Evolutionary conservation across 2,113 vertebrate genomes (phyloP).

Genomic region (Aix galericulata): DNA sequence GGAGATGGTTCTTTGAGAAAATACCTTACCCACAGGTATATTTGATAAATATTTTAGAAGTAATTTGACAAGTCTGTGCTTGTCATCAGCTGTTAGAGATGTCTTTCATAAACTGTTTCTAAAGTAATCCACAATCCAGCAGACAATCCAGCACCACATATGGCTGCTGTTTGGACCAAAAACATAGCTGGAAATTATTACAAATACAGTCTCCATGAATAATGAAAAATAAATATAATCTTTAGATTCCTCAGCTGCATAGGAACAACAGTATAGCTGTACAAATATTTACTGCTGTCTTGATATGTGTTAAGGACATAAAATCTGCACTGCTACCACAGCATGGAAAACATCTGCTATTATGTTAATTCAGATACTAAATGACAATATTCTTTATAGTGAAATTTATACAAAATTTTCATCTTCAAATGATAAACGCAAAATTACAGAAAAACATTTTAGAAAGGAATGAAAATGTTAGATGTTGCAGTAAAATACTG

Average conservation of each 20-base stretch:
- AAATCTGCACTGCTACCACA: slow-evolving; percentile 18
- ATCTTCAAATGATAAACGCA: not conserved
- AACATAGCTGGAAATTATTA: not conserved
- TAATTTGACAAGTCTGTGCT: not conserved
- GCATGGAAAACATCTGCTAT: slow-evolving; percentile 15
- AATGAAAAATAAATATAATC: slow-evolving; percentile 21
- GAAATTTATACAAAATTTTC: not conserved
- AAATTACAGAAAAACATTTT: not conserved
- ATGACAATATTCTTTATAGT: not conserved
- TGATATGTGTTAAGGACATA: slow-evolving; percentile 14
- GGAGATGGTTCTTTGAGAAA: not conserved
- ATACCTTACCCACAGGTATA: not conserved
- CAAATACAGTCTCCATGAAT: not conserved
- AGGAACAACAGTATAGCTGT: not conserved
- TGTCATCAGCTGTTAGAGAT: not conserved
- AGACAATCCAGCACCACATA: not conserved
- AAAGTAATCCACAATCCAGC: not conserved
- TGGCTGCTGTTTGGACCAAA: not conserved
- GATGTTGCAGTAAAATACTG: not conserved
- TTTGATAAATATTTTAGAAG: slow-evolving; percentile 1
- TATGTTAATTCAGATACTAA: slow-evolving; percentile 11
- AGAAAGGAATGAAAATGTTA: not conserved
- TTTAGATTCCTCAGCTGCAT: slow-evolving; percentile 9
- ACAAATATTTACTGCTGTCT: slow-evolving; percentile 38
- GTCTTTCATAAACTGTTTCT: not conserved